Conservation (phyloP, 2,797 vertebrate genomes). For the Sebastes kiyomatsui region DNA sequence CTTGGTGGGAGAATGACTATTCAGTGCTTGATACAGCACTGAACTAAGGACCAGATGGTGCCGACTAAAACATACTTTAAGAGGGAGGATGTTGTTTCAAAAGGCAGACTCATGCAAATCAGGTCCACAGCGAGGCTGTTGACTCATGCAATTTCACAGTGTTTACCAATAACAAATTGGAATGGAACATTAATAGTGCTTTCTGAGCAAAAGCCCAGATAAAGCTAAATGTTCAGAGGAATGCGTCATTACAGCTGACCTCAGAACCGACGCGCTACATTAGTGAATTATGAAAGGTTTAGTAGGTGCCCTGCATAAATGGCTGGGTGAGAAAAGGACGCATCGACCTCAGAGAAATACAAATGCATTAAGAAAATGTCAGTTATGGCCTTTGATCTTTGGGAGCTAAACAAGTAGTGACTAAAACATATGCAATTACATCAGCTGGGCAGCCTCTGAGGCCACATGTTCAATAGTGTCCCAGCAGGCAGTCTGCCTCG, state of each 20-base stretch:
- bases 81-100: conserved; percentile 70
- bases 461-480: conserved; percentile 41
- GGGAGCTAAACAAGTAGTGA: conserved; percentile 53
- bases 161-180: conserved; percentile 82
- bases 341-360: conserved; percentile 46
- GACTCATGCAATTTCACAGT: conserved; percentile 75
- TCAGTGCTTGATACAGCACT: conserved; percentile 45
- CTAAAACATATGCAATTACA: conserved; percentile 63
- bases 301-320: conserved; percentile 43
- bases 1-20: conserved; percentile 55
- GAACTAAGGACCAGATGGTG: conserved; percentile 74
- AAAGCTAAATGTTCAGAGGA: conserved; percentile 63
- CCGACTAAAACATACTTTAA: conserved; percentile 69
- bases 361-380: conserved; percentile 61
- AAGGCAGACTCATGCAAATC: conserved; percentile 77
- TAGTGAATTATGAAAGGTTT: conserved; percentile 76
- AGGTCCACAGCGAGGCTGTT: conserved; percentile 67
- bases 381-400: conserved; percentile 57
- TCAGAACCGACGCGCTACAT: conserved; percentile 71
- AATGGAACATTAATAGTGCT: conserved; percentile 72
- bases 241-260: conserved; percentile 63
- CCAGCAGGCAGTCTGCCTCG: conserved; percentile 29
- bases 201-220: conserved; percentile 63
- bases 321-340: conserved; percentile 44
- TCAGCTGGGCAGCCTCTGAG: conserved; percentile 39